Conservation (phyloP, 2,113 vertebrate genomes). For the Macheiramphus alcinus region DNA sequence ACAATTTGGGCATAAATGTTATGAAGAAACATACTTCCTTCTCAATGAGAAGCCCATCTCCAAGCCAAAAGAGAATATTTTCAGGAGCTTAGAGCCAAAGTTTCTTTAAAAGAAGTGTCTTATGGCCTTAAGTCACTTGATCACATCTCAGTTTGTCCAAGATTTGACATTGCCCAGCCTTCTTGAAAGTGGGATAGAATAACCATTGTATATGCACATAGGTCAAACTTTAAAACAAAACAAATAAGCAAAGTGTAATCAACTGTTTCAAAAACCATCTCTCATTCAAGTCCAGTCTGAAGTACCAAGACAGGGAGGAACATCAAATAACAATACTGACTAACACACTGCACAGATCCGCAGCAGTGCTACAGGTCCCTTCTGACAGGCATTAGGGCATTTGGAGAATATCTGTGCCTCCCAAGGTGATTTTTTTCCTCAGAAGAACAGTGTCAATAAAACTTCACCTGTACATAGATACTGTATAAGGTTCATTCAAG, state of each 20-base stretch:
- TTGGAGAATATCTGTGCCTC: neutral
- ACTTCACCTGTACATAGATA: conserved; percentile 55
- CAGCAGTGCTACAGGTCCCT: conserved; percentile 26
- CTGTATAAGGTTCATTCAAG: conserved; percentile 66
- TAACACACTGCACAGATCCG: conserved; percentile 4
- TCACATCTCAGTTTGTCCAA: neutral
- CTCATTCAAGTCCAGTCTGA: conserved; percentile 23
- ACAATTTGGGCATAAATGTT: neutral
- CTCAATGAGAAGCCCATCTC: neutral
- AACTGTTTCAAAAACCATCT: conserved; percentile 28
- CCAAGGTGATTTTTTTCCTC: neutral
- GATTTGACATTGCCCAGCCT: neutral
- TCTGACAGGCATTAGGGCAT: conserved; percentile 7
- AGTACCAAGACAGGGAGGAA: conserved; percentile 54
- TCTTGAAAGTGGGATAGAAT: neutral
- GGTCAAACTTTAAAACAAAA: neutral
- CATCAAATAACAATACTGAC: conserved; percentile 37
- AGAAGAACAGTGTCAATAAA: conserved; percentile 33
- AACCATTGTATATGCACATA: neutral
- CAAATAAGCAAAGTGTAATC: neutral
- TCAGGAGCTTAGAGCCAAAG: neutral
- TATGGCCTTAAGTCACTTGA: neutral
- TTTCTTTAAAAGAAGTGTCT: neutral
- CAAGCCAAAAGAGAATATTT: neutral
- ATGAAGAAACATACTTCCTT: neutral